These are phyloP conservation scores for Rhagium mordax DNA, from an alignment of 2,888 invertebrate genomes.

Conservation along the genomic window DNA sequence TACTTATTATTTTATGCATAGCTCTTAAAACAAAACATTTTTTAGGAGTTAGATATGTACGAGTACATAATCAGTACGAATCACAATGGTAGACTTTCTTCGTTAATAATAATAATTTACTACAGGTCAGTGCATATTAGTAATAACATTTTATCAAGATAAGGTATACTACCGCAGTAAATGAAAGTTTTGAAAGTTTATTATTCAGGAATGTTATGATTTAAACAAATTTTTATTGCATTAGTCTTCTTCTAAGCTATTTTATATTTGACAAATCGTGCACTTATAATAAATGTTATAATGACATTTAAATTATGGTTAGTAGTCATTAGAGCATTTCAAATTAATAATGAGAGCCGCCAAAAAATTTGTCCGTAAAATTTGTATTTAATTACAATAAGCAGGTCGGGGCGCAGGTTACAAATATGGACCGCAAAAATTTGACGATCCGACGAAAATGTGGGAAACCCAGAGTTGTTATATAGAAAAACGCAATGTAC, in stretches of 20 bases:
- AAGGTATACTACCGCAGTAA: slow-evolving; percentile 10
- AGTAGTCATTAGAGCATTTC: background rate
- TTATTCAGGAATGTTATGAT: slow-evolving; percentile 10
- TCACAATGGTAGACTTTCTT: slow-evolving; percentile 8
- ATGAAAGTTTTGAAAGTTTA: slow-evolving; percentile 36
- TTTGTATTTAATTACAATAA: background rate
- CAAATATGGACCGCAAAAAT: too few relatives aligned
- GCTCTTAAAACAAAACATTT: too few relatives aligned
- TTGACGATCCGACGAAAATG: too few relatives aligned
- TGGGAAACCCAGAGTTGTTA: background rate
- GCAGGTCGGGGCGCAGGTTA: too few relatives aligned
- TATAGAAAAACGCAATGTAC: too few relatives aligned
- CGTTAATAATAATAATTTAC: slow-evolving; percentile 1
- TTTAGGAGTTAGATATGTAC: too few relatives aligned
- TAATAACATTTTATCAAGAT: slow-evolving; percentile 20
- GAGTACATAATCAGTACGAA: background rate
- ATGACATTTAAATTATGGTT: slow-evolving; percentile 19
- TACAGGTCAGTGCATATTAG: slow-evolving; percentile 25
- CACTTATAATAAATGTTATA: background rate
- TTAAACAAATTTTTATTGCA: slow-evolving; percentile 6
- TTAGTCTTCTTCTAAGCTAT: background rate
- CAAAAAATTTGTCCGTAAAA: background rate
- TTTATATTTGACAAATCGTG: slow-evolving; percentile 1
- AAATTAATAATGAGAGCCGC: background rate
- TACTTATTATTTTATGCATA: too few relatives aligned